phyloP scores from a whole-genome alignment of 1,140 invertebrate species.

The Meloidogyne hapla region DNA sequence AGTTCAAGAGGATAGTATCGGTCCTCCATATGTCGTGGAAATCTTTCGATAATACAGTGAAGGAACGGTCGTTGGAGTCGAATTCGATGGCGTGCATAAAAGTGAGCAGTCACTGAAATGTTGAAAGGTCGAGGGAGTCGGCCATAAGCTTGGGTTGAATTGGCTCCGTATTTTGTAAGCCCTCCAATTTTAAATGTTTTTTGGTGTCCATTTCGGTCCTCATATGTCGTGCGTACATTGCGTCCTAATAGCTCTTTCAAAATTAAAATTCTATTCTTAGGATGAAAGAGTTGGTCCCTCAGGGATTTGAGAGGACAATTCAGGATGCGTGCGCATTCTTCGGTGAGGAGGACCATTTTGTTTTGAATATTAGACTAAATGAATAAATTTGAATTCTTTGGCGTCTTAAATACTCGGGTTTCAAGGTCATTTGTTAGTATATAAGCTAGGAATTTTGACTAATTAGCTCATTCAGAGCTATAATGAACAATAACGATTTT shows the following conservation, averaged over 20 bases:
- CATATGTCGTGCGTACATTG: slow-evolving; percentile 5
- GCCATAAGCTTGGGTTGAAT: background rate
- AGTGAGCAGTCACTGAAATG: background rate
- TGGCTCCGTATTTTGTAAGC: background rate
- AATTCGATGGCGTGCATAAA: background rate
- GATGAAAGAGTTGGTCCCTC: background rate
- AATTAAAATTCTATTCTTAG: background rate
- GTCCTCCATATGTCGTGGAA: background rate
- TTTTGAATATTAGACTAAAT: too few relatives aligned
- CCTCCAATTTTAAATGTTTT: background rate
- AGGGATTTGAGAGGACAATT: background rate
- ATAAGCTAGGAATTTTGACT: too few relatives aligned
- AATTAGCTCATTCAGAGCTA: too few relatives aligned
- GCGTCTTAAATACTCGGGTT: too few relatives aligned
- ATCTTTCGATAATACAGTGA: background rate
- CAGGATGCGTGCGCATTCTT: background rate
- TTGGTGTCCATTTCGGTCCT: background rate
- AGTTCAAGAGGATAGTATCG: slow-evolving; percentile 13
- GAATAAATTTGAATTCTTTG: too few relatives aligned
- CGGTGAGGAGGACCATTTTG: slow-evolving; percentile 1
- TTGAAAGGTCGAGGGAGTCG: background rate
- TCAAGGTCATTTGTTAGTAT: too few relatives aligned
- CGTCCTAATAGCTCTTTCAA: background rate
- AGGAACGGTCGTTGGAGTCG: background rate
- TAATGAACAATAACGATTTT: too few relatives aligned